These are phyloP conservation scores for Elaeidobius kamerunicus DNA, from an alignment of 2,888 invertebrate genomes.

Conservation along the genomic window DNA sequence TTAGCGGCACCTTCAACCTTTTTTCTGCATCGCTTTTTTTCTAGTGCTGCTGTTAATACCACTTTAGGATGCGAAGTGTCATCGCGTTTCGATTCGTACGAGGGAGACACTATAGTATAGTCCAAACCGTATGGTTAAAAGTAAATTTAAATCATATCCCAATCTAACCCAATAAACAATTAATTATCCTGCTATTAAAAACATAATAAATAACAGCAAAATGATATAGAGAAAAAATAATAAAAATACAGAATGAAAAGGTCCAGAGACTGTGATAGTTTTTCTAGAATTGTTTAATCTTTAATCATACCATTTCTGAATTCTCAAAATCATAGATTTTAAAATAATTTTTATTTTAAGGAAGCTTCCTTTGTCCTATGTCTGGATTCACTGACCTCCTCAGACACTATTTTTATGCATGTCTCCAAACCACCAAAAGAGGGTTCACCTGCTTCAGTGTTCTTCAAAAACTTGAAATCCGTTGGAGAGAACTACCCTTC, in stretches of 20 bases:
- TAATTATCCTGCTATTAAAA: too few species aligned
- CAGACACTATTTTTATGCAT: slow-evolving; percentile 75
- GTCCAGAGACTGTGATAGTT: too few species aligned
- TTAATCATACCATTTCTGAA: too few species aligned
- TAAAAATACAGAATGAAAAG: too few species aligned
- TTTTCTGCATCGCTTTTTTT: slow-evolving; percentile 32
- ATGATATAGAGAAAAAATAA: too few species aligned
- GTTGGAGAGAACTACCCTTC: slow-evolving; percentile 51
- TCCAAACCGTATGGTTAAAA: too few species aligned
- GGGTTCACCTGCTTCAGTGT: slow-evolving; percentile 68
- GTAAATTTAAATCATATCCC: too few species aligned
- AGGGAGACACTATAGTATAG: too few species aligned
- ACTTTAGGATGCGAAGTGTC: slow-evolving; percentile 5
- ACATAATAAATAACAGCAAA: too few species aligned
- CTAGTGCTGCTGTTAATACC: slow-evolving; percentile 13
- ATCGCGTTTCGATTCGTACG: not conserved
- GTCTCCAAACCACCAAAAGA: slow-evolving; percentile 95
- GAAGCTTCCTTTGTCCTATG: slow-evolving; percentile 90
- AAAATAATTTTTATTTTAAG: slow-evolving; percentile 59
- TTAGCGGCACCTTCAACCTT: slow-evolving; percentile 44
- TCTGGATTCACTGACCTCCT: slow-evolving; percentile 73
- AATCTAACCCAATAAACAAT: too few species aligned
- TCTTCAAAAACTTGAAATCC: slow-evolving; percentile 63
- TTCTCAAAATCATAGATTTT: too few species aligned
- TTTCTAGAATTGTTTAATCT: too few species aligned